Evolutionary conservation across 2,113 vertebrate species (phyloP).

Genomic region (Talpa occidentalis): DNA sequence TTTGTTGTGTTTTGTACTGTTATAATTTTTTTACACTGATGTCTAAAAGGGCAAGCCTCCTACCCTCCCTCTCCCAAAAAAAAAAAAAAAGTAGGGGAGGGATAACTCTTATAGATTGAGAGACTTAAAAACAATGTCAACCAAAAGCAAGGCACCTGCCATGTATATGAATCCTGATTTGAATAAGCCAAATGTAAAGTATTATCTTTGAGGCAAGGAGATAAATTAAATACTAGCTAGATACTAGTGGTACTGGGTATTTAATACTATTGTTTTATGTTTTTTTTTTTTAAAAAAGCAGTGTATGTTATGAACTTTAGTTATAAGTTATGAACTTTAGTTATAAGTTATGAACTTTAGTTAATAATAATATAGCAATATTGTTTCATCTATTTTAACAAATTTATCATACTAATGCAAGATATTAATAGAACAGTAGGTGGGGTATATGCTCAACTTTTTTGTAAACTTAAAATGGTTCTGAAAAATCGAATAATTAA

Average conservation of each 20-base stretch:
- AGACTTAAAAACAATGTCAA: not conserved
- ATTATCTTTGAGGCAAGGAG: not conserved
- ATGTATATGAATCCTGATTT: not conserved
- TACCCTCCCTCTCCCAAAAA: no score
- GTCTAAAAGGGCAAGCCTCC: not conserved
- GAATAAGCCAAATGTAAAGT: not conserved
- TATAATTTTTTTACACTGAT: no score
- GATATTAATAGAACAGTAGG: not conserved
- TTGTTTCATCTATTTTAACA: not conserved
- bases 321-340: not conserved
- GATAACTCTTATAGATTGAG: not conserved
- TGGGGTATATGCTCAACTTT: not conserved
- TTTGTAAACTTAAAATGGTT: not conserved
- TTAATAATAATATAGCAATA: conserved; percentile 22
- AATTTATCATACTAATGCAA: not conserved
- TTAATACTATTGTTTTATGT: not conserved
- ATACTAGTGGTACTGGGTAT: not conserved
- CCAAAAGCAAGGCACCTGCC: not conserved
- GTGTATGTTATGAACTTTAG: not conserved
- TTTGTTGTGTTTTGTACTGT: no score
- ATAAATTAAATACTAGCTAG: conserved; percentile 20
- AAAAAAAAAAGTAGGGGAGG: no score
- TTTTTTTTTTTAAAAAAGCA: not conserved
- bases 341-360: not conserved
- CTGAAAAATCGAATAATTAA: not conserved